Evolutionary conservation across 2,888 invertebrate genomes (phyloP), one percentile per base, ranked within the genome.

Genomic region (Azorinus chamasolen): DNA sequence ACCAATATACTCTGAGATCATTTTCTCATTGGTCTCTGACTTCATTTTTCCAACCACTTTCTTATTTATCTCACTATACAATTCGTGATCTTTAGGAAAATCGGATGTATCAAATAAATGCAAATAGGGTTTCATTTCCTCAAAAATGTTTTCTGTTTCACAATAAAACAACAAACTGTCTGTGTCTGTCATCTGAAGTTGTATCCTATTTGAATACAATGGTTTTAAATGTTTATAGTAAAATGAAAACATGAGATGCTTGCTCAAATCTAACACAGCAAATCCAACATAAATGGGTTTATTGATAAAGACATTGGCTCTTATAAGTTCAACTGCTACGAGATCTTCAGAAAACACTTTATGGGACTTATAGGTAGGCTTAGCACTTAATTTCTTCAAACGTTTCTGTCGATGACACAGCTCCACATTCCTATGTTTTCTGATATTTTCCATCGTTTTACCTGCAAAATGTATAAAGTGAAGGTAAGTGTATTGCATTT

Each of bases 221-320:
- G 18, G n/a, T 39, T 75, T 72, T 1, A 80, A 41, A 39, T 73
- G 43, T 64, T 89, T 86, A 63, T 92, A 93, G 48, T 83, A 72
- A 48, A 93, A 93, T 48, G 91, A 89, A 74, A 93, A 93, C 86
- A 94, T 90, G 20, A 89, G 74, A 2, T 75, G 59, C 87, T 94
- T 94, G 0, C 88, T 91, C 32, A 93, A 32, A 61, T 93, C 93
- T 43, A 69, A 39, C 3, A 69, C 45, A 45, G 43, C 22, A 59
- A 69, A 61, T 27, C 69, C 61, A 25, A 59, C 22, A 39, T 62
- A 63, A 25, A 27, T 50, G 8, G 69, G 69, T 22, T 59, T 59
- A 32, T 59, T 61, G 4, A 69, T 24, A 25, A 39, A 32, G 12
- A 69, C 53, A 20, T 43, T 25, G 5, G 14, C 54, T 20, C 53